phyloP scores from a whole-genome alignment of 2,113 vertebrate species.

The Tachysurus vachellii region DNA sequence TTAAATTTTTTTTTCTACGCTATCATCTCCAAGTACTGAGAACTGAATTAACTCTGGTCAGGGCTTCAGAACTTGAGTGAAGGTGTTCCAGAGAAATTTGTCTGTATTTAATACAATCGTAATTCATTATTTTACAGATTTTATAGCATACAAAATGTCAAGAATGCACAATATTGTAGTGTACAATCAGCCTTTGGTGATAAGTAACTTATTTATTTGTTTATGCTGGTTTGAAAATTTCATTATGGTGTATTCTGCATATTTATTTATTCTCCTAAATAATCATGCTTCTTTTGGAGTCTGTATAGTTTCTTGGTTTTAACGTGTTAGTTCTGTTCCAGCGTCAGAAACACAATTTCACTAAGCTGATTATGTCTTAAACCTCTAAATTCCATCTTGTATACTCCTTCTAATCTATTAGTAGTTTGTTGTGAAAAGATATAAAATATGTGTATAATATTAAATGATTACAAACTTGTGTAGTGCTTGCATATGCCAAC shows the following conservation, averaged over 20 bases:
- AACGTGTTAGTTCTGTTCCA: slow-evolving; percentile 43
- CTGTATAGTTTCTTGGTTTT: slow-evolving; percentile 44
- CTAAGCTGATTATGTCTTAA: slow-evolving; percentile 46
- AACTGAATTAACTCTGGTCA: not conserved
- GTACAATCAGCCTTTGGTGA: not conserved
- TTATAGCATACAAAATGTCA: not conserved
- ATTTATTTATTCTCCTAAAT: slow-evolving; percentile 35
- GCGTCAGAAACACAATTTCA: slow-evolving; percentile 42
- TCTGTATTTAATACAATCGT: not conserved
- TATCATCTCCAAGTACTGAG: not conserved
- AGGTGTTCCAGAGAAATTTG: not conserved
- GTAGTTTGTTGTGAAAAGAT: not conserved
- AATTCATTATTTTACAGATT: not conserved
- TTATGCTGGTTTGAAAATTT: slow-evolving; percentile 1
- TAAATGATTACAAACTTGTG: no score
- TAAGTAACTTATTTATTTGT: slow-evolving; percentile 22
- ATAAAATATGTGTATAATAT: no score
- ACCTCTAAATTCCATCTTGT: slow-evolving; percentile 40
- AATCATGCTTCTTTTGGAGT: slow-evolving; percentile 21
- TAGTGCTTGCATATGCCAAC: not conserved
- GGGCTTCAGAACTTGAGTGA: not conserved
- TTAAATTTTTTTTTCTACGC: not conserved
- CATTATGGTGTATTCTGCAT: slow-evolving; percentile 13
- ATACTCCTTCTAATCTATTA: not conserved
- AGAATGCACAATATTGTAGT: not conserved